Conservation (phyloP, 1,140 invertebrate species). For the Trinorchestia longiramus region DNA sequence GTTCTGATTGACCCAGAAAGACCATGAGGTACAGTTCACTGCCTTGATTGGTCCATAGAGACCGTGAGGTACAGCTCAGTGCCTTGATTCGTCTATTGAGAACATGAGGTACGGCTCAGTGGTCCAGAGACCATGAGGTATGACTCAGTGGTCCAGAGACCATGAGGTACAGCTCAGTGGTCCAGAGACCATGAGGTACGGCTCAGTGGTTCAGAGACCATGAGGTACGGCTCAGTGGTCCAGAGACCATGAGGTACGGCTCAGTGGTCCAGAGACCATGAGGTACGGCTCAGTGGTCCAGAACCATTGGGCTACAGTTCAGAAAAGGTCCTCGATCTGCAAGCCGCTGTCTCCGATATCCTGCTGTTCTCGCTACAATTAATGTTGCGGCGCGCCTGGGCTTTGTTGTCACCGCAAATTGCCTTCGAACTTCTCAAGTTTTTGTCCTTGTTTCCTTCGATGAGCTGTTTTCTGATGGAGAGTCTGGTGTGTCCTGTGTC, state of each 20-base stretch:
- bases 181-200: neutral
- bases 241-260: too few species aligned
- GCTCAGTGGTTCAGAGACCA: too few species aligned
- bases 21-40: neutral
- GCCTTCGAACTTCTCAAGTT: neutral
- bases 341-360: neutral
- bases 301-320: neutral
- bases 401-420: neutral
- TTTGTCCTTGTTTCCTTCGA: neutral
- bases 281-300: too few species aligned
- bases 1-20: neutral
- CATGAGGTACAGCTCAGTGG: neutral
- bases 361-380: neutral
- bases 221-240: too few species aligned
- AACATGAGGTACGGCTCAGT: neutral
- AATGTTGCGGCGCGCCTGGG: neutral
- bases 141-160: neutral
- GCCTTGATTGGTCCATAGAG: neutral
- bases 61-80: neutral
- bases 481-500: neutral
- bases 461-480: neutral
- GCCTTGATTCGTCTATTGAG: neutral
- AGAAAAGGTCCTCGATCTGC: neutral
- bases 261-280: too few species aligned
- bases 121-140: neutral